Evolutionary conservation across 2,113 vertebrate species (phyloP).

Genomic region (Mastomys natalensis): DNA sequence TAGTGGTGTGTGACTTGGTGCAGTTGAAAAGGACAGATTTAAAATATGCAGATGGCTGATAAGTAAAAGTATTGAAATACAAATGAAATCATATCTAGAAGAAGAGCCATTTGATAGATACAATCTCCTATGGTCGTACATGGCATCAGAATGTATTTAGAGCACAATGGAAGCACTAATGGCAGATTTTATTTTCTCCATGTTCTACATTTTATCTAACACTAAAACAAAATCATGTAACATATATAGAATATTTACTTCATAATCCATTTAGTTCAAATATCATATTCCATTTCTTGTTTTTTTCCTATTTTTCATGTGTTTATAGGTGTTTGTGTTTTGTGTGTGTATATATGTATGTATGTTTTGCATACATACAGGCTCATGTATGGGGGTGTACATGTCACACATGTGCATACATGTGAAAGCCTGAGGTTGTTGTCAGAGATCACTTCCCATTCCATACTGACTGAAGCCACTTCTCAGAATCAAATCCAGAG

Average conservation of each 20-base stretch:
- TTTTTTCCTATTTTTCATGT: neutral
- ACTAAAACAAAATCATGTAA: neutral
- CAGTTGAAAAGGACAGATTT: conserved; percentile 50
- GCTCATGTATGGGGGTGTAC: neutral
- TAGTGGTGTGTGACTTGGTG: conserved; percentile 31
- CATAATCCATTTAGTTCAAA: neutral
- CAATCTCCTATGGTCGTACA: neutral
- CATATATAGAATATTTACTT: neutral
- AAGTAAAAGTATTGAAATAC: conserved; percentile 68
- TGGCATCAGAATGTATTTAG: neutral
- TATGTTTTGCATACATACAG: neutral
- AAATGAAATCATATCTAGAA: conserved; percentile 32
- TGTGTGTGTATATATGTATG: neutral
- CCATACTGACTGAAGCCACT: neutral
- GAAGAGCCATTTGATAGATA: conserved; percentile 13
- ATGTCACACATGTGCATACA: neutral
- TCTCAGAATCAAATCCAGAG: neutral
- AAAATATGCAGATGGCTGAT: conserved; percentile 71
- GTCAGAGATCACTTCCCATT: neutral
- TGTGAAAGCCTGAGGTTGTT: neutral
- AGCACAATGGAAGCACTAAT: neutral
- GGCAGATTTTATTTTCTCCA: neutral
- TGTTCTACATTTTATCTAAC: conserved; percentile 4
- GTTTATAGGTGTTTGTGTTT: neutral
- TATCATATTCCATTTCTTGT: neutral